Base-by-base conservation (phyloP, 2,113 vertebrate genomes). In the Aythya baeri region DNA sequence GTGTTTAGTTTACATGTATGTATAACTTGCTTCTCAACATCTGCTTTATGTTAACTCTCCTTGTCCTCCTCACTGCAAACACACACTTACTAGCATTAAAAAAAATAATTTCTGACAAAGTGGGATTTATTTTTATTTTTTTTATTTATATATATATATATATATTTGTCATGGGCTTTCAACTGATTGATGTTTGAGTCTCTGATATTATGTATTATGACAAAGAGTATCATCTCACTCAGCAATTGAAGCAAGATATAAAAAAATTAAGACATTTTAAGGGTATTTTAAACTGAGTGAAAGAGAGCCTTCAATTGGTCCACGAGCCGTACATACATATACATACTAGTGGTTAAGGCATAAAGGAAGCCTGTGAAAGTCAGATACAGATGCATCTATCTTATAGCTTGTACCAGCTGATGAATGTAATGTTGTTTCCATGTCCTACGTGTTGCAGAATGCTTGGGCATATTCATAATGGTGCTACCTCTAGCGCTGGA, bases 11-110 rank as follows among this genome's bases (percentile, higher is more conserved):
- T 44, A 31, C 12, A 16, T 21, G 17, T 27, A 20, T 6, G 7
- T 49, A 41, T 20, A 49, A 20, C 29, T 89, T 88, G 72, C 49
- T 89, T 65, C 50, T 82, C 41, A 87, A 87, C 78, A 74, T 93
- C 82, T 95, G 94, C 89, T 95, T 96, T 72, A 74, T 78, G 89
- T 92, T 94, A 91, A 71, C 29, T 70, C 49, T 65, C 81, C 43
- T 55, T 62, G 65, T n/a, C 62, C 59, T 83, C 50, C 67, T 20
- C 17, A 43, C 7, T 2, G 13, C 71, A 86, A 66, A 73, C 21
- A 73, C 34, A 13, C 9, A 31, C 44, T 75, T 71, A 12, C 2
- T 7, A 92, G 25, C 23, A 76, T 23, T 38, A 65, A 89, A 65
- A 44, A 72, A 75, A 72, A 46, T 36, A 23, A 81, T 82, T 84